Conservation (phyloP, 2,888 invertebrate species). For the Amiota mariae region DNA sequence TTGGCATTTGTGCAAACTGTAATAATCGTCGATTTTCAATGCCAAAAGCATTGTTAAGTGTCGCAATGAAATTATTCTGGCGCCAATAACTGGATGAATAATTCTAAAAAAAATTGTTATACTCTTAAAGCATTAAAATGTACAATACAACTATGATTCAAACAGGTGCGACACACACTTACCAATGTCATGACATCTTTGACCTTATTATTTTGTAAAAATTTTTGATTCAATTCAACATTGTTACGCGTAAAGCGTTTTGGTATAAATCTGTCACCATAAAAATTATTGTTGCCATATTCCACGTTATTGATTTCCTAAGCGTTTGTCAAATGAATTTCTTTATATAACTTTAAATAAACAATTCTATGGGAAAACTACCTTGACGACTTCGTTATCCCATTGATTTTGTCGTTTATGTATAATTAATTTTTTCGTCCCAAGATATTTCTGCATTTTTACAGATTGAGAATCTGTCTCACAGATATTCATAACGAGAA, state of each 20-base stretch:
- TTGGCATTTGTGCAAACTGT: conserved; percentile 50
- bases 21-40: conserved; percentile 56
- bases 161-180: conserved; percentile 3
- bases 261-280: conserved; percentile 72
- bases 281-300: background rate
- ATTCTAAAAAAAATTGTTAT: background rate
- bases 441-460: conserved; percentile 39
- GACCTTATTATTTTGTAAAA: conserved; percentile 44
- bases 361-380: conserved; percentile 5
- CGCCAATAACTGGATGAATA: conserved; percentile 54
- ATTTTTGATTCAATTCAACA: conserved; percentile 53
- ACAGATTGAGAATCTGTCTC: conserved; percentile 39
- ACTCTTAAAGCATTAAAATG: background rate
- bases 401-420: conserved; percentile 50
- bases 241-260: conserved; percentile 57
- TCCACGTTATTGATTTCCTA: background rate
- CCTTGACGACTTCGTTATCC: conserved; percentile 50
- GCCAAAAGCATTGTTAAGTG: conserved; percentile 52
- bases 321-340: background rate
- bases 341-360: background rate
- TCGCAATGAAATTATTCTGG: conserved; percentile 53
- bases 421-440: conserved; percentile 39
- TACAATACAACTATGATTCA: background rate
- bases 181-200: conserved; percentile 63
- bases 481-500: conserved; percentile 52